A percentile compares a stretch with the other conserved stretches of the same genome.
Conservation (phyloP, 2,888 invertebrate genomes). For the Leucophenga maculata region DNA sequence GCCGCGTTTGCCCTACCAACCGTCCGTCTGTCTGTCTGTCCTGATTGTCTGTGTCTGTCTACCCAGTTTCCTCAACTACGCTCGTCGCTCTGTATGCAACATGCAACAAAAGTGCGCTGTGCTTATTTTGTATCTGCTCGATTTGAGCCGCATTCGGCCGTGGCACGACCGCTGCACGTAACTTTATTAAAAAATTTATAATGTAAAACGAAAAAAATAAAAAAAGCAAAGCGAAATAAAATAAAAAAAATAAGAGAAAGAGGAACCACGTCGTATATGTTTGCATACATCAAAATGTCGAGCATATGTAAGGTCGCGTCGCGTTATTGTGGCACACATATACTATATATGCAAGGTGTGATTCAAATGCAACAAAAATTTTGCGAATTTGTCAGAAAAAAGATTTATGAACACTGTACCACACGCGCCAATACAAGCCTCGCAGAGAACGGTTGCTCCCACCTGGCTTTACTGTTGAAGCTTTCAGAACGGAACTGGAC, state of each 20-base stretch:
- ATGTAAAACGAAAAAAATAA: neutral
- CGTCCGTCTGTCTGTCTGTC: neutral
- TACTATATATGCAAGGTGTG: no score
- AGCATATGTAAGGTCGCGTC: neutral
- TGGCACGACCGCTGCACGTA: conserved; percentile 2
- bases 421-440: no score
- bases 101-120: no score
- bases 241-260: neutral
- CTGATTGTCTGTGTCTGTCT: neutral
- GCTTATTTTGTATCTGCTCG: conserved; percentile 2
- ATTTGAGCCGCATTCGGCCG: conserved; percentile 15
- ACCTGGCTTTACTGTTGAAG: no score
- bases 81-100: no score
- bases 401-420: no score
- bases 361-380: no score
- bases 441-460: no score
- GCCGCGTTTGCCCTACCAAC: neutral
- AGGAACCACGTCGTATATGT: neutral
- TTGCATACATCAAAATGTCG: conserved; percentile 6
- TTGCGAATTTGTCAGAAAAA: no score
- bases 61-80: neutral
- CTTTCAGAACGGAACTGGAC: no score
- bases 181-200: conserved; percentile 26
- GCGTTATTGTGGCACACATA: neutral
- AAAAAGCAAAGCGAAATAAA: neutral